Evolutionary conservation across 1,140 invertebrate genomes (phyloP), one percentile per base, ranked within the genome.

Genomic region (Papilio aristodemus): DNA sequence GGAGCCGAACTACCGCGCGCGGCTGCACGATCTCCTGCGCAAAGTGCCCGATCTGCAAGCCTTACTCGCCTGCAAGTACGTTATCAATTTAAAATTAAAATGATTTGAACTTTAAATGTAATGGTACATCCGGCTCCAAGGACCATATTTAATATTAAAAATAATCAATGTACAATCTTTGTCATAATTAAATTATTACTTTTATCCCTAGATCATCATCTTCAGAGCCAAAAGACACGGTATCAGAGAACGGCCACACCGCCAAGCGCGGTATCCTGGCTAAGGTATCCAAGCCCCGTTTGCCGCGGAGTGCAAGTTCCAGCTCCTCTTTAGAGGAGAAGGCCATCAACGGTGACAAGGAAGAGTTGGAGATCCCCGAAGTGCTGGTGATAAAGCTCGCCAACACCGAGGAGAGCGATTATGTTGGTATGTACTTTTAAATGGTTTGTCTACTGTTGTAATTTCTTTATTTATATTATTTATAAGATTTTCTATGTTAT

Each of bases 381-480:
- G 91, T 92, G 70, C 76, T 89, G n/a, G 73, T 92, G 27, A 91
- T 92, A 11, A 90, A 90, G 76, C 74, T 92, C 67, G 79, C 87
- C 4, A 84, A 79, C 36, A 78, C 85, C 9, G 83, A 84, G 19
- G 86, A 90, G 37, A 79, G 89, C 71, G 89, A 91, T 75, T 89
- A 87, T 75, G 81, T 92, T 39, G 90, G 90, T 91, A 22, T 84
- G 84, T 77, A 11, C 36, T 27, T 43, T 50, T 68, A 13, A 32
- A 32, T 32, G 2, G 27, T 32, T 32, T 32, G 2, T 32, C 27
- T 32, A 32, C 27, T 32, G 6, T 3, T 32, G 27, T 32, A 2
- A 32, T 32, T 32, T 3, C 6, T 32, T 32, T 32, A 32, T 32
- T 32, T 32, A 32, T 32, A 32, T n/a, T 32, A 32, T 32, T 32